phyloP scores from a whole-genome alignment of 2,888 invertebrate species.

The Adelphocoris suturalis region DNA sequence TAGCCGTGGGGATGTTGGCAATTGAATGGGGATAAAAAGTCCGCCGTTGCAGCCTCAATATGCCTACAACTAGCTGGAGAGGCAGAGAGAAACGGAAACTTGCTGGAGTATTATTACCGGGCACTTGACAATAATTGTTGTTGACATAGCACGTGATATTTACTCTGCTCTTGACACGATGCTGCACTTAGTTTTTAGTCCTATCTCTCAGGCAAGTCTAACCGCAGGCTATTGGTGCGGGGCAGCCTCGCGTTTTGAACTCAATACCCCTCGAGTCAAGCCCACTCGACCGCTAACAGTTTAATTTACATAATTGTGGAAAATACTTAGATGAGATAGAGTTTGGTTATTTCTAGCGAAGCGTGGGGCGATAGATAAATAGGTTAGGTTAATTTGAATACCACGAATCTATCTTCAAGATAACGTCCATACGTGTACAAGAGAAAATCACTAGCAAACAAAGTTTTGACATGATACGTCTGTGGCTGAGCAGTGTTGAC shows the following conservation, averaged over 20 bases:
- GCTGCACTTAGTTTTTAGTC: constrained; percentile 34
- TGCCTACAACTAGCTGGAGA: neutral
- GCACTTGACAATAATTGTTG: constrained; percentile 39
- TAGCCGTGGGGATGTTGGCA: too few species aligned
- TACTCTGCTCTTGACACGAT: constrained; percentile 34
- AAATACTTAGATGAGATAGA: neutral
- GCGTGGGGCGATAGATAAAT: neutral
- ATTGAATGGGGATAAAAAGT: too few species aligned
- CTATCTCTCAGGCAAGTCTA: neutral
- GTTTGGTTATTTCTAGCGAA: neutral
- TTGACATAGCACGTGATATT: constrained; percentile 51
- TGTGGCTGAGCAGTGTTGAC: too few species aligned
- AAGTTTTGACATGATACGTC: too few species aligned
- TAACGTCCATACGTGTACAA: too few species aligned
- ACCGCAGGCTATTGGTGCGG: constrained; percentile 19
- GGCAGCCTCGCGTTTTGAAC: neutral
- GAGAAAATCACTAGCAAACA: too few species aligned
- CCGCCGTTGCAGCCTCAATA: neutral
- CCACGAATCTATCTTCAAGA: too few species aligned
- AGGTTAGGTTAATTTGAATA: too few species aligned
- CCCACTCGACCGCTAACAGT: neutral
- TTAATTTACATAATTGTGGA: constrained; percentile 9
- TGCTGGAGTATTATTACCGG: constrained; percentile 21
- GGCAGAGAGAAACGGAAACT: neutral
- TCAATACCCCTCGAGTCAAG: neutral